Percentiles rank a stretch among this genome's conserved stretches.
phyloP scores from a whole-genome alignment of 2,888 invertebrate species.

The Byasa hedistus region DNA sequence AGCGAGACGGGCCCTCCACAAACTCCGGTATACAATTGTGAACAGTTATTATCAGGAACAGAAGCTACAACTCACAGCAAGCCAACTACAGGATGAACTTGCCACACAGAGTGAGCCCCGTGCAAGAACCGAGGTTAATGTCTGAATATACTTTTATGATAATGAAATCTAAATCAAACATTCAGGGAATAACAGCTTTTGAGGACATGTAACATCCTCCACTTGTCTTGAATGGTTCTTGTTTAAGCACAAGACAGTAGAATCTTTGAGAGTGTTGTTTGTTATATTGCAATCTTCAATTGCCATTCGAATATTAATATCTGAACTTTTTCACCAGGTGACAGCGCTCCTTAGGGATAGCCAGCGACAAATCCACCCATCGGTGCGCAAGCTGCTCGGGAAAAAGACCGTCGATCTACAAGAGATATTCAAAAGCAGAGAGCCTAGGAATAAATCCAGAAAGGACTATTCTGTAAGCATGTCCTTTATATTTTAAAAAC shows the following conservation, averaged over 20 bases:
- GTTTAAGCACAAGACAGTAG: too few relatives aligned
- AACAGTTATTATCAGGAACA: conserved; percentile 62
- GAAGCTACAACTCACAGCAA: conserved; percentile 52
- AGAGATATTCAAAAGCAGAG: conserved; percentile 68
- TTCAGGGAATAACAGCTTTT: too few relatives aligned
- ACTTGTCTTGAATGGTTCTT: too few relatives aligned
- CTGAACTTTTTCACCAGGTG: conserved; percentile 45
- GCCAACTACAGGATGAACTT: conserved; percentile 60
- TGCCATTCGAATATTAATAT: neutral
- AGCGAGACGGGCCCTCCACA: conserved; percentile 62
- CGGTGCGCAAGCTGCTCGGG: conserved; percentile 85
- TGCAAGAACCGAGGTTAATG: conserved; percentile 55
- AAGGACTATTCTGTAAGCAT: conserved; percentile 61
- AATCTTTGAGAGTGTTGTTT: too few relatives aligned
- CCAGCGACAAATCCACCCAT: conserved; percentile 85
- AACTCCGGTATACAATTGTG: conserved; percentile 64
- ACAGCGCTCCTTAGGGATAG: conserved; percentile 57
- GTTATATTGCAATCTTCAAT: too few relatives aligned
- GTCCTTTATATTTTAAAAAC: neutral
- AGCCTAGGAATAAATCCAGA: conserved; percentile 70
- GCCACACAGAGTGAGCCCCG: conserved; percentile 56
- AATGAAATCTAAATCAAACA: neutral
- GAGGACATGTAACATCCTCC: too few relatives aligned
- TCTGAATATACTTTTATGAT: neutral
- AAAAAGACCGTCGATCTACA: conserved; percentile 73